A percentile compares a stretch with the other conserved stretches of the same genome.
Conservation (phyloP, 2,888 invertebrate species). For the Lacanobia wlatinum region DNA sequence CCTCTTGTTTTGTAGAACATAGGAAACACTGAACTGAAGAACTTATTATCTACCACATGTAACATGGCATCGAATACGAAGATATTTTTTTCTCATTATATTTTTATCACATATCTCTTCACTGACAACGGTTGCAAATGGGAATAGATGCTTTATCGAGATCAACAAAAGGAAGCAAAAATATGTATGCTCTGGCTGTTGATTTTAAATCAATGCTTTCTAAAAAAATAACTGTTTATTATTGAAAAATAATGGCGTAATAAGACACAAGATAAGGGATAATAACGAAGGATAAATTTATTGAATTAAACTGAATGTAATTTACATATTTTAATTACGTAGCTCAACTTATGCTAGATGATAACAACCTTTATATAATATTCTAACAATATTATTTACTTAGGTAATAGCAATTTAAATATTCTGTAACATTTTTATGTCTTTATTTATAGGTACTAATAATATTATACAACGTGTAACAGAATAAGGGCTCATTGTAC, state of each 20-base stretch:
- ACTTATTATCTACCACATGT: neutral
- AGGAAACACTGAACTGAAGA: neutral
- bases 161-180: neutral
- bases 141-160: neutral
- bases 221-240: no score
- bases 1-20: no score
- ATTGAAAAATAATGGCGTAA: no score
- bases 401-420: neutral
- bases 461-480: no score
- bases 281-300: slow-evolving; percentile 7
- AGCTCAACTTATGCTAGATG: slow-evolving; percentile 1
- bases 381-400: neutral
- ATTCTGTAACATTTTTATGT: neutral
- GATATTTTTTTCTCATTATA: no score
- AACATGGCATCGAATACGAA: no score
- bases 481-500: no score
- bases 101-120: no score
- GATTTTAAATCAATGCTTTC: no score
- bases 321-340: slow-evolving; percentile 17
- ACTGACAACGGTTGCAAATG: no score
- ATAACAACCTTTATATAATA: neutral
- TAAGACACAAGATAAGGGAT: slow-evolving; percentile 14
- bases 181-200: no score
- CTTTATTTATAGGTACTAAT: neutral
- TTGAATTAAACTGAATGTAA: slow-evolving; percentile 2